Base-by-base conservation (phyloP, 2,797 vertebrate genomes). In the Phrynocephalus vlangalii region DNA sequence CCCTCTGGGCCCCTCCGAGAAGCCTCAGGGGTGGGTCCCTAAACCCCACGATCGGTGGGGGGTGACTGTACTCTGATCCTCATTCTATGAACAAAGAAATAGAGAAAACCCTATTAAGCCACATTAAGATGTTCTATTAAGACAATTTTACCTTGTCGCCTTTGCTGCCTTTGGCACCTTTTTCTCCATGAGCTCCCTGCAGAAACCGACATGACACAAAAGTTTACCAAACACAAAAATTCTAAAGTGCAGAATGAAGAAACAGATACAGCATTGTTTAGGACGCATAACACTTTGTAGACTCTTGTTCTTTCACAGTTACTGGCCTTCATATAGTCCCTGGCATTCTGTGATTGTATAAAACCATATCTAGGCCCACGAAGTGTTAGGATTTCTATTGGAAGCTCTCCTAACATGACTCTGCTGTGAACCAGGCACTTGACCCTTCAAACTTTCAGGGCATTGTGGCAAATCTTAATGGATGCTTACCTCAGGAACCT, bases 111-210 rank as follows among this genome's bases (percentile, higher is more conserved):
- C 30, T 44, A 33, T 52, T 82, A 28, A 82, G 38, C 28, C 44
- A 2, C 20, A 48, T 7, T 68, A 26, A 38, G 24, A 15, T 71
- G 18, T 16, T 83, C 20, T 60, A 79, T n/a, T 44, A 16, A 89
- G 56, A 56, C 63, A 80, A 80, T 91, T 90, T 94, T 94, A 99
- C 99, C 98, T 98, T 99, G 89, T 99, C 98, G 87, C 99, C 99
- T 97, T 98, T 99, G 91, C 96, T 94, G 90, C 99, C 99, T 86
- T 91, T 92, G 89, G 98, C 97, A 13, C 99, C 99, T 22, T 96
- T 97, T 78, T 98, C 98, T 73, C 98, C 99, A 96, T 96, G 98
- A 91, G 97, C 97, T 66, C 99, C 99, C 99, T 99, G 84, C 30
- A 56, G 86, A 90, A 82, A 96, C 83, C 93, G 88, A 93, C 52